Conservation (phyloP, 2,113 vertebrate species). For the Pionites leucogaster region DNA sequence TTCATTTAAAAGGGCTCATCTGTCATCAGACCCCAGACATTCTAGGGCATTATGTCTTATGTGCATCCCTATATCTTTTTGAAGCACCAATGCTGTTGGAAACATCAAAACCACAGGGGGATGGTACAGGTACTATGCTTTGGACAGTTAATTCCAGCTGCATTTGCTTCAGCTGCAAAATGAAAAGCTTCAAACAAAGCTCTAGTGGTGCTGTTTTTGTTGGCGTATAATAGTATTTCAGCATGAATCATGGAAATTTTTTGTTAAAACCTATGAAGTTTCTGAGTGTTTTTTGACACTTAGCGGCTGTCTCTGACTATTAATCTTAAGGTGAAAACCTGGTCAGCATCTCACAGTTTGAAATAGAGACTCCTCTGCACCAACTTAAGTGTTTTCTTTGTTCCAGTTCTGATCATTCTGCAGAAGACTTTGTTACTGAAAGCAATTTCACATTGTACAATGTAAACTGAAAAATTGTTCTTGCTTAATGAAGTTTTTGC, state of each 20-base stretch:
- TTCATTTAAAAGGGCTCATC: not conserved
- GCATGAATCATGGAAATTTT: not conserved
- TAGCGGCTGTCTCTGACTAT: not conserved
- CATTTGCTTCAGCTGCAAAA: not conserved
- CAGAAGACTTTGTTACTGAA: slow-evolving; percentile 22
- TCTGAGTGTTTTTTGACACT: not conserved
- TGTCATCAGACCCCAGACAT: not conserved
- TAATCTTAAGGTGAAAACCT: not conserved
- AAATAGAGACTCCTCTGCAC: not conserved
- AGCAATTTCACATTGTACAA: not conserved
- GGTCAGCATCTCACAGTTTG: not conserved
- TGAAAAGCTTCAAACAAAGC: not conserved
- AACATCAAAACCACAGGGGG: not conserved
- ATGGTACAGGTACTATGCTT: not conserved
- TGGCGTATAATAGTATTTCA: not conserved
- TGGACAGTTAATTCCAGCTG: not conserved
- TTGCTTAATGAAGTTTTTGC: slow-evolving; percentile 42
- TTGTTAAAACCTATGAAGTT: not conserved
- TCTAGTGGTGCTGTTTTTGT: not conserved
- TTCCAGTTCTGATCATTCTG: not conserved
- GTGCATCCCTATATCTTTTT: not conserved
- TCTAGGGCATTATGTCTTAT: not conserved
- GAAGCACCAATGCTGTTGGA: not conserved
- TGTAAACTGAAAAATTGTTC: slow-evolving; percentile 35
- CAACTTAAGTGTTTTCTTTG: not conserved